Conservation (phyloP, 1,140 invertebrate genomes). For the Sitobion miscanthi region DNA sequence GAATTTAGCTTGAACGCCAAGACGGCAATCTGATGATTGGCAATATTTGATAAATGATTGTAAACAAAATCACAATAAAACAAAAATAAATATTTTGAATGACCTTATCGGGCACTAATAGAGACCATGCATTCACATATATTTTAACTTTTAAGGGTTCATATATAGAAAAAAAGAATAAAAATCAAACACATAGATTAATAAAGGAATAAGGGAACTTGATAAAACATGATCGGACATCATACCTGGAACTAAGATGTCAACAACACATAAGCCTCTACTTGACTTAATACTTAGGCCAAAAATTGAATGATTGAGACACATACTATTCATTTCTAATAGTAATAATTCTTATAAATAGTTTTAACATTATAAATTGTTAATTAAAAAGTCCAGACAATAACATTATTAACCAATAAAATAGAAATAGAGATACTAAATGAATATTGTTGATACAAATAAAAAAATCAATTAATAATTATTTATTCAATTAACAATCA, state of each 20-base stretch:
- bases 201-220: constrained; percentile 35
- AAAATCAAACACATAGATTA: background rate
- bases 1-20: constrained; percentile 51
- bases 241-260: constrained; percentile 47
- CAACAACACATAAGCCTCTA: constrained; percentile 46
- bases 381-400: constrained; percentile 15
- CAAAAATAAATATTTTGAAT: background rate
- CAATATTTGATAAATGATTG: constrained; percentile 32
- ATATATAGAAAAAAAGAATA: background rate
- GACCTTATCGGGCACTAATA: background rate
- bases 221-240: constrained; percentile 35
- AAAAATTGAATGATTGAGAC: constrained; percentile 21
- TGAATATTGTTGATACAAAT: background rate
- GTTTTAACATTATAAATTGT: background rate
- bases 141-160: background rate
- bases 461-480: background rate
- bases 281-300: constrained; percentile 13
- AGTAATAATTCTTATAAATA: background rate
- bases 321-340: background rate
- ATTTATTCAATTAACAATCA: background rate
- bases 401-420: background rate
- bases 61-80: constrained; percentile 48
- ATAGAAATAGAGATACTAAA: background rate
- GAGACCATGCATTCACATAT: constrained; percentile 23
- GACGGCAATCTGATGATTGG: constrained; percentile 46